Evolutionary conservation across 2,888 invertebrate species (phyloP), one percentile per base, ranked within the genome.

Genomic region (Corythucha ciliata): DNA sequence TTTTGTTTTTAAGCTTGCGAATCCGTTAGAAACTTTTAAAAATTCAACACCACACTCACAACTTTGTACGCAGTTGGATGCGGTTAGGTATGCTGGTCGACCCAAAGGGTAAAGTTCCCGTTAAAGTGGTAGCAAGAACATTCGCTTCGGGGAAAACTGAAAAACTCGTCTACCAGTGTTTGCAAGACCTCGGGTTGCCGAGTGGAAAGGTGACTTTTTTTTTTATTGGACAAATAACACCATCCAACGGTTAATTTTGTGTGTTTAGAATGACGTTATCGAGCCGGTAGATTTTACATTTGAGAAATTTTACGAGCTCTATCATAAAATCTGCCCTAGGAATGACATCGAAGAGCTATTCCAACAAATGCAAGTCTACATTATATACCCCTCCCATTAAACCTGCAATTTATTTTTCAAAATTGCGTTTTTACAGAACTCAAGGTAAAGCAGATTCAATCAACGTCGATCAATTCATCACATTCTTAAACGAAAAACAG

Each of bases 101-200:
- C 68, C 84, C 88, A 29, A 84, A 83, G 65, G 91, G 93, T 32
- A 92, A 93, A 72, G 94, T 98, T 52, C 96, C 97, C 2, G 93
- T 97, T 2, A 89, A 92, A 73, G 89, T 92, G 44, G 86, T 98
- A 27, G 92, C 94, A 49, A 77, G 91, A 66, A 98, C 97, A 52
- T 98, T 98, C 72, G 96, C 97, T 2, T 97, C 97, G n/a, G 98
- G 98, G 27, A 94, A 94, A 74, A 94, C 96, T 4, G 98, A 98
- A 71, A 96, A 93, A 70, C 76, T 96, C 68, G 92, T 98, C 27
- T 96, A 96, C 73, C 94, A 97, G 67, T 92, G 91, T 69, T 76
- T 98, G 58, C 81, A 86, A 48, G 97, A 97, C 66, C 76, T 96
- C 57, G 91, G 86, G 21, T 77, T 99, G 58, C 94, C 97, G 0